phyloP scores from a whole-genome alignment of 2,888 invertebrate species.

The Amblyteles armatorius region DNA sequence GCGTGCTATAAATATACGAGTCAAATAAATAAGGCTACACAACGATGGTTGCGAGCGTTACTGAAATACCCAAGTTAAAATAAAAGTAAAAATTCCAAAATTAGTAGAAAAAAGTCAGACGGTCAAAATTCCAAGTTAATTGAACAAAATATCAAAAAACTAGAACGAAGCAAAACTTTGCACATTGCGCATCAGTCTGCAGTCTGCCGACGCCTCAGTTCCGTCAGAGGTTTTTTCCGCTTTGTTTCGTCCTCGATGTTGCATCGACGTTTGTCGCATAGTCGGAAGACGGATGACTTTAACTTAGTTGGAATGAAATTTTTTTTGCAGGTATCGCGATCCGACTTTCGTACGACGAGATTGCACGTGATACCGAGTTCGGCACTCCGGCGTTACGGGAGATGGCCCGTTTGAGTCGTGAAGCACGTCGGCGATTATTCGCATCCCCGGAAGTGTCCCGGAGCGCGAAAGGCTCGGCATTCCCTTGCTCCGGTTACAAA shows the following conservation, averaged over 20 bases:
- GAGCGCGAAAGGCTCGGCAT: neutral
- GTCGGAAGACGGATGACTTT: neutral
- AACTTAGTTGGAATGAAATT: neutral
- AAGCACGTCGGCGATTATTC: neutral
- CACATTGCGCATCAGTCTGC: too few relatives aligned
- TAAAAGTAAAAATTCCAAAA: too few relatives aligned
- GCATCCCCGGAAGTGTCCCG: neutral
- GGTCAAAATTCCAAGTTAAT: too few relatives aligned
- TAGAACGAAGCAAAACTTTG: too few relatives aligned
- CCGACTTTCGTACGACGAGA: constrained; percentile 38
- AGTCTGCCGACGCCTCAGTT: too few relatives aligned
- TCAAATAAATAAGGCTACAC: too few relatives aligned
- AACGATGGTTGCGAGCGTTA: too few relatives aligned
- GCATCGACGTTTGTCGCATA: neutral
- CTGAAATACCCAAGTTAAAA: too few relatives aligned
- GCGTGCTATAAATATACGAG: too few relatives aligned
- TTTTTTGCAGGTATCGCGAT: constrained; percentile 45
- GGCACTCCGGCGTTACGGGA: constrained; percentile 33
- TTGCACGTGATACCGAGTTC: constrained; percentile 39
- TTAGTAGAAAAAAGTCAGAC: too few relatives aligned
- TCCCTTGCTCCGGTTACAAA: neutral
- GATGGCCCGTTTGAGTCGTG: constrained; percentile 19
- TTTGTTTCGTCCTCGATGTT: constrained; percentile 4
- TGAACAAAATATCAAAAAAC: too few relatives aligned
- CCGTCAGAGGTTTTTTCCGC: neutral